phyloP scores from a whole-genome alignment of 2,797 vertebrate genomes.

The Denticeps clupeoides region DNA sequence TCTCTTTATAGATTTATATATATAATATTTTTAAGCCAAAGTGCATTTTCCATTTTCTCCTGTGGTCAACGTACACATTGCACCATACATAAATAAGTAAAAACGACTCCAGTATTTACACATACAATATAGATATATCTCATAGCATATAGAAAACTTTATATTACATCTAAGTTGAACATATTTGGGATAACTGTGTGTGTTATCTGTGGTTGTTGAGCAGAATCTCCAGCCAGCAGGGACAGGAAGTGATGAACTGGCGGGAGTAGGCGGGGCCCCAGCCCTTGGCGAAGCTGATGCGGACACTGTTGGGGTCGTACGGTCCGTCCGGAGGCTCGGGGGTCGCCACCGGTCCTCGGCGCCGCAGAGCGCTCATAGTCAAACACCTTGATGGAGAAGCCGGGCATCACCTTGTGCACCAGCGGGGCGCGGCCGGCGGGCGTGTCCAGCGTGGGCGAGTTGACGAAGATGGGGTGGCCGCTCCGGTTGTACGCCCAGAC shows the following conservation, averaged over 20 bases:
- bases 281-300: slow-evolving; percentile 95
- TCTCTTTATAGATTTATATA: slow-evolving; percentile 59
- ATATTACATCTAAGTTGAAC: slow-evolving; percentile 99
- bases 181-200: slow-evolving; percentile 75
- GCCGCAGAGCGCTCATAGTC: slow-evolving; percentile 83
- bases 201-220: slow-evolving; percentile 84
- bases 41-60: slow-evolving; percentile 88
- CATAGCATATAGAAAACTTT: slow-evolving; percentile 99
- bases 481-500: slow-evolving; percentile 97
- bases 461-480: slow-evolving; percentile 92
- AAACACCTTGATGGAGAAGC: slow-evolving; percentile 93
- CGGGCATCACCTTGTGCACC: slow-evolving; percentile 91
- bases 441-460: slow-evolving; percentile 88
- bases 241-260: slow-evolving; percentile 96
- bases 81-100: slow-evolving; percentile 99
- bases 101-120: slow-evolving; percentile 99
- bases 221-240: slow-evolving; percentile 92
- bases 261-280: slow-evolving; percentile 94
- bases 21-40: slow-evolving; percentile 79
- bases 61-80: slow-evolving; percentile 98
- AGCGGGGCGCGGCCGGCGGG: slow-evolving; percentile 75
- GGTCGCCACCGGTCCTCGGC: slow-evolving; percentile 66
- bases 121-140: slow-evolving; percentile 99
- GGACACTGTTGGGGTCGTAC: slow-evolving; percentile 89
- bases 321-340: slow-evolving; percentile 77